Percentiles rank a stretch among this genome's conserved stretches.
These are phyloP conservation scores for Protonemura montana DNA, from an alignment of 2,888 invertebrate genomes.

Conservation along the genomic window DNA sequence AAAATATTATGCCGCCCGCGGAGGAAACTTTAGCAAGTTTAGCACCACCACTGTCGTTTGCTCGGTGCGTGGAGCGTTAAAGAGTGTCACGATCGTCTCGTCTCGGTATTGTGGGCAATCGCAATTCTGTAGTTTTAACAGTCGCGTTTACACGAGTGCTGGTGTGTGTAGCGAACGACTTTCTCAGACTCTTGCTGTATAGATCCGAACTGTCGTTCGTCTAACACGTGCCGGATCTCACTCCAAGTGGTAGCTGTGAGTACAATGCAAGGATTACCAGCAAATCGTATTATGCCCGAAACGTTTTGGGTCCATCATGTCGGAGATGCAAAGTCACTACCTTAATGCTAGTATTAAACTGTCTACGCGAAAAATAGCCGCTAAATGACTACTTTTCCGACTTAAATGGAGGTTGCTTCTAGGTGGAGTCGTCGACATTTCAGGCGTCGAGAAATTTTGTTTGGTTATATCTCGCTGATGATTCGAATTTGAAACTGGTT, in stretches of 20 bases:
- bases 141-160: not conserved
- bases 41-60: not conserved
- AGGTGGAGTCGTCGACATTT: not conserved
- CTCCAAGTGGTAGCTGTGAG: not conserved
- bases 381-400: too few species aligned
- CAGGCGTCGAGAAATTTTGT: too few species aligned
- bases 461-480: too few species aligned
- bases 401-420: too few species aligned
- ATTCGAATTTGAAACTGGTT: too few species aligned
- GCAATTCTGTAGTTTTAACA: not conserved
- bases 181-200: not conserved
- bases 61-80: not conserved
- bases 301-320: not conserved
- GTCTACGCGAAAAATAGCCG: too few species aligned
- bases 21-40: not conserved
- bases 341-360: too few species aligned
- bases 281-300: not conserved
- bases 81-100: not conserved
- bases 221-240: not conserved
- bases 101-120: not conserved
- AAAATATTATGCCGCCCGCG: not conserved
- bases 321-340: not conserved
- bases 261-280: not conserved
- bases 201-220: not conserved
- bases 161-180: not conserved